Percentiles rank a stretch among this genome's conserved stretches.
phyloP scores from a whole-genome alignment of 1,140 invertebrate species.

The Riptortus pedestris region DNA sequence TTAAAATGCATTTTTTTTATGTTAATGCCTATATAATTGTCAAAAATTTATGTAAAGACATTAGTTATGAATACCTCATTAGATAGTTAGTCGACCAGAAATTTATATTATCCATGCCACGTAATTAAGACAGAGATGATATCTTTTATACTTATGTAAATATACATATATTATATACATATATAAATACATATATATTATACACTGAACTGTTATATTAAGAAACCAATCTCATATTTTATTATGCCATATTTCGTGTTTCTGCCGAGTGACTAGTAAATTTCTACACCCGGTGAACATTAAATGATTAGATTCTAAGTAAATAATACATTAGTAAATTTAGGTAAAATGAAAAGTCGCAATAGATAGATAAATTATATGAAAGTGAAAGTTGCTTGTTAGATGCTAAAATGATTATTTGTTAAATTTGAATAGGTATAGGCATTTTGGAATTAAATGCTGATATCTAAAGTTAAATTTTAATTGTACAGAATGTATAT shows the following conservation, averaged over 20 bases:
- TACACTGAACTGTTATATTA: constrained; percentile 11
- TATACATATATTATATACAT: background rate
- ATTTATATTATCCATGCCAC: constrained; percentile 12
- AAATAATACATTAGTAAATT: constrained; percentile 6
- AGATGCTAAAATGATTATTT: constrained; percentile 9
- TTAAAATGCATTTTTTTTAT: too few species aligned
- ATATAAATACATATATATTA: constrained; percentile 3
- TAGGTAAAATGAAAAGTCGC: background rate
- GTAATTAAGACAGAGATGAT: constrained; percentile 16
- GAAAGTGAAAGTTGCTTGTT: constrained; percentile 8
- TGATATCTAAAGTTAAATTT: constrained; percentile 9
- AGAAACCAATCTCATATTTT: constrained; percentile 14
- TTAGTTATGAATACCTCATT: constrained; percentile 15
- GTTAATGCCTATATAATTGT: too few species aligned
- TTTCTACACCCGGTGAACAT: constrained; percentile 4
- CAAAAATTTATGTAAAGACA: constrained; percentile 9
- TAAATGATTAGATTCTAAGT: constrained; percentile 1
- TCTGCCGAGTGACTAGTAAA: constrained; percentile 2
- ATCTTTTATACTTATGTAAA: constrained; percentile 11
- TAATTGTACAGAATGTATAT: constrained; percentile 23
- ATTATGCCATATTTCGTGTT: constrained; percentile 2
- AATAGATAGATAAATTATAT: constrained; percentile 8
- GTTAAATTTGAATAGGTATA: background rate
- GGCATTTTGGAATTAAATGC: background rate
- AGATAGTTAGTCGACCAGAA: background rate